phyloP scores from a whole-genome alignment of 2,797 vertebrate species.

The Cossypha niveicapilla region DNA sequence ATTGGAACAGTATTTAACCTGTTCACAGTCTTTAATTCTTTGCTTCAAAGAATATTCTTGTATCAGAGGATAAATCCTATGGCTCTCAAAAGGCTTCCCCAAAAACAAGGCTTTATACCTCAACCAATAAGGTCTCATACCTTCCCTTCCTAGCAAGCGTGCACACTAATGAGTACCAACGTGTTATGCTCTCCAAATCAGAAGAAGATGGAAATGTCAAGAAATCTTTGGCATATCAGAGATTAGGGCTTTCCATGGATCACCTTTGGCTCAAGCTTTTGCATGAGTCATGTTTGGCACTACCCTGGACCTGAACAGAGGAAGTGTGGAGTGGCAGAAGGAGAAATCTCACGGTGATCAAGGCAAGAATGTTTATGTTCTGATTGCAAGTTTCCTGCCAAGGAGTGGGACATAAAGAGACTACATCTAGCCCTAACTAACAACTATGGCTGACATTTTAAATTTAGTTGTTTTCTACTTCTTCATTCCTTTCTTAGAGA shows the following conservation, averaged over 20 bases:
- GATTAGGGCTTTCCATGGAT: background rate
- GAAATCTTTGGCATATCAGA: background rate
- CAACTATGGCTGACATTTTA: background rate
- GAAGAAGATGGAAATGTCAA: background rate
- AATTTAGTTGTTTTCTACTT: background rate
- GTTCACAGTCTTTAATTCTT: background rate
- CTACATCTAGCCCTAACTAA: background rate
- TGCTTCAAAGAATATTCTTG: background rate
- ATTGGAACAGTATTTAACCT: background rate
- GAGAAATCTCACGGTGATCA: background rate
- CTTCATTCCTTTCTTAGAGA: background rate
- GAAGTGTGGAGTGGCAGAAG: background rate
- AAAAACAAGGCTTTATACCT: background rate
- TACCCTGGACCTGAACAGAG: background rate
- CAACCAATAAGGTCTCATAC: background rate
- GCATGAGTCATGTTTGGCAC: background rate
- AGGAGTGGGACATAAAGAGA: background rate
- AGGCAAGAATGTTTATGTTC: background rate
- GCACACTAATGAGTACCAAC: background rate
- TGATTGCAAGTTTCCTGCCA: background rate
- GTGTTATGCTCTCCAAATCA: background rate
- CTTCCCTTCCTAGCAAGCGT: rapidly evolving
- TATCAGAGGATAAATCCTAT: background rate
- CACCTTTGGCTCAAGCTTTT: background rate
- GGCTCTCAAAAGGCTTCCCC: background rate